Percentiles rank a stretch among this genome's conserved stretches.
phyloP scores from a whole-genome alignment of 2,888 invertebrate genomes.

The Chymomyza caudatula region DNA sequence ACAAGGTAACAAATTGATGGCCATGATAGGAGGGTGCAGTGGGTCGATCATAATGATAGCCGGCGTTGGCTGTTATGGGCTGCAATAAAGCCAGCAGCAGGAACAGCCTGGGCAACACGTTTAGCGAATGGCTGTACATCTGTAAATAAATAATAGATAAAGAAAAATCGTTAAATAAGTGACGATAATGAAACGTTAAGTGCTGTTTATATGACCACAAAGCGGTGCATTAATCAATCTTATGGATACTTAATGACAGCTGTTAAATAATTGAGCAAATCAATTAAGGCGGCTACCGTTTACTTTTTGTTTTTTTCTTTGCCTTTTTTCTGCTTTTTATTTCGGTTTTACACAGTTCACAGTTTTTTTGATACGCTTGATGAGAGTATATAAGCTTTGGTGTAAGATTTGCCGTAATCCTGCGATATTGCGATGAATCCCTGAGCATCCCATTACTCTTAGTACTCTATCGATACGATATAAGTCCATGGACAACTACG shows the following conservation, averaged over 20 bases:
- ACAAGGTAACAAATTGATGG: slow-evolving; percentile 62
- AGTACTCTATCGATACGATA: too few relatives aligned
- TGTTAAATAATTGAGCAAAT: slow-evolving; percentile 1
- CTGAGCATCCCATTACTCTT: too few relatives aligned
- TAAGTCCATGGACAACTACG: too few relatives aligned
- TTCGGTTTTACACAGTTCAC: not conserved
- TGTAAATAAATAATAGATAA: slow-evolving; percentile 22
- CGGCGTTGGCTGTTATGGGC: slow-evolving; percentile 30
- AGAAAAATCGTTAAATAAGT: not conserved
- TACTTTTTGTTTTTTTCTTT: not conserved
- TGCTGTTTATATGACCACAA: slow-evolving; percentile 32
- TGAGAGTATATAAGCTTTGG: too few relatives aligned
- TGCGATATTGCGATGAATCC: too few relatives aligned
- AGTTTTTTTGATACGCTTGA: not conserved
- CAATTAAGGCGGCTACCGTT: slow-evolving; percentile 2
- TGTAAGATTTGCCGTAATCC: too few relatives aligned
- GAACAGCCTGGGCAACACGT: slow-evolving; percentile 23
- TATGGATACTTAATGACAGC: slow-evolving; percentile 64
- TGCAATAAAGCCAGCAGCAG: slow-evolving; percentile 26
- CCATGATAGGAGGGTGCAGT: slow-evolving; percentile 40
- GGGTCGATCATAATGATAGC: slow-evolving; percentile 71
- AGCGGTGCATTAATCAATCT: slow-evolving; percentile 46
- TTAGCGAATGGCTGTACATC: slow-evolving; percentile 37
- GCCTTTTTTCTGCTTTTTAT: not conserved
- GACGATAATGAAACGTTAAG: not conserved